Percentiles rank a stretch among this genome's conserved stretches.
These are phyloP conservation scores for Ormyrus nitidulus DNA, from an alignment of 2,888 invertebrate species.

Conservation along the genomic window DNA sequence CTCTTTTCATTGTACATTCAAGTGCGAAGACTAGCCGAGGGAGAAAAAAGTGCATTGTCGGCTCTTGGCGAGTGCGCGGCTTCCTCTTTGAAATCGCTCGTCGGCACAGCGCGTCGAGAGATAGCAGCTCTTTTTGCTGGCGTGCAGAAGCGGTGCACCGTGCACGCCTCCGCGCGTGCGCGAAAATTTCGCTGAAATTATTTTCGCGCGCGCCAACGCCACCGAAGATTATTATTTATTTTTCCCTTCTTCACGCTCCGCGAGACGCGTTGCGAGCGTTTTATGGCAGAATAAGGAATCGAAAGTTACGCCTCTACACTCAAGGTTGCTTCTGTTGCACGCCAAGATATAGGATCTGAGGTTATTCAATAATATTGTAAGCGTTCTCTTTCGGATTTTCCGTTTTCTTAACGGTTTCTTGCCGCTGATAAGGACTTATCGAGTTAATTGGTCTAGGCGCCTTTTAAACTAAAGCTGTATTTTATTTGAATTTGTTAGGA, in stretches of 20 bases:
- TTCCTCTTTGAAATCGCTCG: constrained; percentile 40
- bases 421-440: neutral
- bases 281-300: constrained; percentile 15
- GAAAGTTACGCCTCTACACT: constrained; percentile 22
- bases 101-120: neutral
- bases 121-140: too few species aligned
- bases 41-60: neutral
- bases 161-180: constrained; percentile 40
- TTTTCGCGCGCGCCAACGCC: constrained; percentile 22
- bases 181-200: constrained; percentile 49
- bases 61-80: constrained; percentile 19
- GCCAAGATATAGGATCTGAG: constrained; percentile 3
- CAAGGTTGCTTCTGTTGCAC: neutral
- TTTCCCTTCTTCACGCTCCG: constrained; percentile 41
- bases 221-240: constrained; percentile 48
- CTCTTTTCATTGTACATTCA: too few species aligned
- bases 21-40: too few species aligned
- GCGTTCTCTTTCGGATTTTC: neutral
- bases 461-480: neutral
- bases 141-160: neutral
- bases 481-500: too few species aligned
- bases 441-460: neutral
- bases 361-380: constrained; percentile 2
- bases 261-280: neutral
- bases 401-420: constrained; percentile 9